These are phyloP conservation scores for Mormyrops attenuatus DNA, from an alignment of 2,797 vertebrate species.

Conservation along the genomic window DNA sequence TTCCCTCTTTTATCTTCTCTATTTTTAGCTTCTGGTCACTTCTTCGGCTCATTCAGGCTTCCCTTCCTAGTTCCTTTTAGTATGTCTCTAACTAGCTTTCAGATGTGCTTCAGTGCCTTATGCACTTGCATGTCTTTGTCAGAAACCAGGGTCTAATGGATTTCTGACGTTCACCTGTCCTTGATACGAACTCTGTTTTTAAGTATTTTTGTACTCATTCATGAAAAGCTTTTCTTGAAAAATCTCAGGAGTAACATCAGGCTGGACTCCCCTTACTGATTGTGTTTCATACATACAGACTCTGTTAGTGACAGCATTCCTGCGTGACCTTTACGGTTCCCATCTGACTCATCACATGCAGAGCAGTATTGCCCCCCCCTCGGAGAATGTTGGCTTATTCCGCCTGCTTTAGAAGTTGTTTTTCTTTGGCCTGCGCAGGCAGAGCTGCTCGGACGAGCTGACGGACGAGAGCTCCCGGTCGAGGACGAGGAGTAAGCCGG, in stretches of 20 bases:
- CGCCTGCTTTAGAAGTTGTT: neutral
- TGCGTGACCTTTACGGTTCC: neutral
- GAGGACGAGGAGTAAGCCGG: constrained; percentile 39
- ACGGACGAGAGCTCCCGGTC: constrained; percentile 43
- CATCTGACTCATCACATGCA: neutral
- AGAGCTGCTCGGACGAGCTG: constrained; percentile 46
- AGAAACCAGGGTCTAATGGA: neutral
- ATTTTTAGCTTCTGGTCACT: neutral
- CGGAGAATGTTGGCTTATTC: neutral
- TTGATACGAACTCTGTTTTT: neutral
- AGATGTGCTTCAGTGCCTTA: neutral
- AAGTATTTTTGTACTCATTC: neutral
- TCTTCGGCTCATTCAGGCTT: neutral
- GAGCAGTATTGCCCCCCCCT: neutral
- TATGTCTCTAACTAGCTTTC: neutral
- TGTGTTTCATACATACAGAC: no score
- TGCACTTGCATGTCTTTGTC: neutral
- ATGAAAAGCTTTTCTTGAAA: neutral
- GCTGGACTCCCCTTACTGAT: neutral
- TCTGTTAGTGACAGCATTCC: neutral
- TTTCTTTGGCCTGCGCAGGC: neutral
- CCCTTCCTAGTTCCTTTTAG: neutral
- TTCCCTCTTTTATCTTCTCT: neutral
- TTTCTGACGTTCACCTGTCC: neutral
- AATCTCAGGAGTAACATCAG: neutral